Evolutionary conservation across 2,888 invertebrate species (phyloP), one percentile per base, ranked within the genome.

Genomic region (Neoitamus cyanurus): DNA sequence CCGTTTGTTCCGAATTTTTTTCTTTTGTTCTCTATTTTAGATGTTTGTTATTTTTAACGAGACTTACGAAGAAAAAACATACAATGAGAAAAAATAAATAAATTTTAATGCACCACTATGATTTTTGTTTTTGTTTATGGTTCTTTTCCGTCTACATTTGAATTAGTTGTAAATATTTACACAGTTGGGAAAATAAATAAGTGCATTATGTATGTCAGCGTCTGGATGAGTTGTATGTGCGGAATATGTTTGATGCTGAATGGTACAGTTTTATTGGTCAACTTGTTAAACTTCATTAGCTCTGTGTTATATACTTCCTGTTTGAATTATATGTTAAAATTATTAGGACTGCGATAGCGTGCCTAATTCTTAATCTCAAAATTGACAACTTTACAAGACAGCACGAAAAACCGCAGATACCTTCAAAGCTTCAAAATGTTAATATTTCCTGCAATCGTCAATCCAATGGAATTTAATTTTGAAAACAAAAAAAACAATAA

Each of bases 41-140:
- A 70, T 36, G 73, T 73, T 73, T 73, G 36, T 73, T 73, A 34
- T 25, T 73, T 73, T 73, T 20, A 73, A 73, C 36, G 72, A 73
- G 36, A 7, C 36, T 73, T 73, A 58, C 20, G 7, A 36, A 37
- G 34, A 30, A 31, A 15, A 72, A 36, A 73, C 2, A 73, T 28
- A 73, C 73, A 36, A 73, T 34, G 20, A 36, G 20, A 20, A 36
- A 34, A 36, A 37, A n/a, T 15, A 72, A 73, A 73, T 73, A 73
- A 73, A 73, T 5, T 73, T 72, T 72, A 72, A 20, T 30, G 31
- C 34, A 73, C 36, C 6, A 34, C 4, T 25, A 58, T 58, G 73
- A 20, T 73, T 20, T 72, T 73, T 34, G 31, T 73, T 31, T 73
- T 73, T 37, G 36, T 36, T 34, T 34, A 73, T 34, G 6, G 20